Evolutionary conservation across 2,113 vertebrate genomes (phyloP).

Genomic region (Menura novaehollandiae): DNA sequence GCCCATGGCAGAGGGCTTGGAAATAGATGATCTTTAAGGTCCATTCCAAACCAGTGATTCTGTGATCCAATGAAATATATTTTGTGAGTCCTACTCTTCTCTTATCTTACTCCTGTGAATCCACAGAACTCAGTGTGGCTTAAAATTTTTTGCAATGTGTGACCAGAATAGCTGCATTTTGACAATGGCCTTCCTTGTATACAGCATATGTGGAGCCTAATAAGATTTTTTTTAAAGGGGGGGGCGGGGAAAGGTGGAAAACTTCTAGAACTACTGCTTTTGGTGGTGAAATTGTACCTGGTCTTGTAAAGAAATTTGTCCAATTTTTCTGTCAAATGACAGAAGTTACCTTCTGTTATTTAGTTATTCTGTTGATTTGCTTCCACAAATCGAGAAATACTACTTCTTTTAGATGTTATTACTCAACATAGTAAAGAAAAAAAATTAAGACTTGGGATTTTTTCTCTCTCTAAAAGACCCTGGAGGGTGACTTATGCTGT

Average conservation of each 20-base stretch:
- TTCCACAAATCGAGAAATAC: neutral
- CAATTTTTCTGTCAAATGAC: neutral
- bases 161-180: neutral
- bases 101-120: neutral
- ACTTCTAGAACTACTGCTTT: neutral
- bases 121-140: neutral
- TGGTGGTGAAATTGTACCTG: neutral
- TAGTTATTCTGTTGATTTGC: neutral
- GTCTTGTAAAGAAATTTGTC: neutral
- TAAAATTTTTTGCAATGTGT: neutral
- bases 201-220: neutral
- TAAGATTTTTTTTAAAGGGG: neutral
- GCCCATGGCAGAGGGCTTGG: neutral
- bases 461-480: neutral
- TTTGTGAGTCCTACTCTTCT: neutral
- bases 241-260: rapidly evolving
- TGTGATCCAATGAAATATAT: neutral
- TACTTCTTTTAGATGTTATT: neutral
- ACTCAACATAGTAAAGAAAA: neutral
- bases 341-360: neutral
- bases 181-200: neutral
- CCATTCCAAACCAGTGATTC: neutral
- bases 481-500: neutral
- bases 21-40: neutral
- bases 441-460: neutral